Evolutionary conservation across 2,888 invertebrate species (phyloP).

Genomic region (Drosophila lutescens): DNA sequence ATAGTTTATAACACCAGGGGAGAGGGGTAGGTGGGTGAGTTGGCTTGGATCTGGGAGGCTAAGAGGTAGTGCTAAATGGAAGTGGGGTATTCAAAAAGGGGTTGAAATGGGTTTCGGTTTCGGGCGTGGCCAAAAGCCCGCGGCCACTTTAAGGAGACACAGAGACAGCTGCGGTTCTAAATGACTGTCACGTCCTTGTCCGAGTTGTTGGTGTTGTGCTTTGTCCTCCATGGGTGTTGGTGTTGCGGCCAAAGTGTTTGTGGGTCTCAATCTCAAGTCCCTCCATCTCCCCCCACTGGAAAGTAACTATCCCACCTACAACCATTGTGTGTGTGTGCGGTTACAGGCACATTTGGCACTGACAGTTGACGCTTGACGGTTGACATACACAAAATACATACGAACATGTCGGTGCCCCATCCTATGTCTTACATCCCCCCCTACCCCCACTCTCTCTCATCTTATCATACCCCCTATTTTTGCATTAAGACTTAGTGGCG

Average conservation of each 20-base stretch:
- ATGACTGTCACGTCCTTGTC: slow-evolving; percentile 79
- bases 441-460: no score
- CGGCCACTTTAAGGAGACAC: slow-evolving; percentile 75
- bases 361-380: slow-evolving; percentile 81
- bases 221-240: slow-evolving; percentile 26
- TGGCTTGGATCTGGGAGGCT: background rate
- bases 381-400: slow-evolving; percentile 66
- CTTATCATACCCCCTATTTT: slow-evolving; percentile 12
- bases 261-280: slow-evolving; percentile 28
- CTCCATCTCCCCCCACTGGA: slow-evolving; percentile 1
- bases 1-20: slow-evolving; percentile 50
- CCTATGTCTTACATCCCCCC: background rate
- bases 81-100: slow-evolving; percentile 14
- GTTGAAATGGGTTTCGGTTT: background rate
- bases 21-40: background rate
- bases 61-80: background rate
- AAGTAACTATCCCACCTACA: slow-evolving; percentile 9
- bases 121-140: slow-evolving; percentile 35
- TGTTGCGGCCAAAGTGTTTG: slow-evolving; percentile 35
- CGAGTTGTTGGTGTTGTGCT: slow-evolving; percentile 61
- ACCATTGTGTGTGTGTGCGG: slow-evolving; percentile 55
- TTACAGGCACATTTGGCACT: slow-evolving; percentile 82
- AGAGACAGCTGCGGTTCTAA: slow-evolving; percentile 72
- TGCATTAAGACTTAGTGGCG: slow-evolving; percentile 48
- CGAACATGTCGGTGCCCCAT: slow-evolving; percentile 6